Percentiles rank a stretch among this genome's conserved stretches.
These are phyloP conservation scores for Tachyglossus aculeatus DNA, from an alignment of 2,797 vertebrate species.

Conservation along the genomic window DNA sequence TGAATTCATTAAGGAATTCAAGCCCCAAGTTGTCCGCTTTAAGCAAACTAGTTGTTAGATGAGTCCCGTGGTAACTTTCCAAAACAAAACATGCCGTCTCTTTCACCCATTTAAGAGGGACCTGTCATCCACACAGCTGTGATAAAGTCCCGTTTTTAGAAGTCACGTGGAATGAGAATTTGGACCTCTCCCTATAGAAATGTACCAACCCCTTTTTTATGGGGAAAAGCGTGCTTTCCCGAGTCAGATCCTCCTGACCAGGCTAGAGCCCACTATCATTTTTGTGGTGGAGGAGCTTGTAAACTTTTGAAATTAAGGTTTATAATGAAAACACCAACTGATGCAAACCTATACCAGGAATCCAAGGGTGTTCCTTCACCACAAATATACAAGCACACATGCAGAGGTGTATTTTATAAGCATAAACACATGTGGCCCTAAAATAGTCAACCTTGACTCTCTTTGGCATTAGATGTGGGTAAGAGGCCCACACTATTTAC, in stretches of 20 bases:
- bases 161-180: too few relatives aligned
- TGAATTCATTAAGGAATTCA: neutral
- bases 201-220: too few relatives aligned
- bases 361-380: slow-evolving; percentile 26
- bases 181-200: too few relatives aligned
- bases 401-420: neutral
- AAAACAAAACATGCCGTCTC: too few relatives aligned
- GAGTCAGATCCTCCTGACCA: neutral
- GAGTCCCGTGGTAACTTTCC: neutral
- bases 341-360: neutral
- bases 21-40: too few relatives aligned
- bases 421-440: slow-evolving; percentile 38
- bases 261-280: neutral
- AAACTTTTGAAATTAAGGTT: neutral
- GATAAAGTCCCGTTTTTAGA: too few relatives aligned
- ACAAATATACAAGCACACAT: slow-evolving; percentile 1
- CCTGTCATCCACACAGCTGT: too few relatives aligned
- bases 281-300: neutral
- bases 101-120: too few relatives aligned
- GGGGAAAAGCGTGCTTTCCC: too few relatives aligned
- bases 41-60: neutral
- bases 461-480: slow-evolving; percentile 16
- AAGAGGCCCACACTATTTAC: slow-evolving; percentile 36
- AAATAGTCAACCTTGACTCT: slow-evolving; percentile 54
- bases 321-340: neutral